Conservation (phyloP, 2,797 vertebrate species). For the Nyctibius grandis region DNA sequence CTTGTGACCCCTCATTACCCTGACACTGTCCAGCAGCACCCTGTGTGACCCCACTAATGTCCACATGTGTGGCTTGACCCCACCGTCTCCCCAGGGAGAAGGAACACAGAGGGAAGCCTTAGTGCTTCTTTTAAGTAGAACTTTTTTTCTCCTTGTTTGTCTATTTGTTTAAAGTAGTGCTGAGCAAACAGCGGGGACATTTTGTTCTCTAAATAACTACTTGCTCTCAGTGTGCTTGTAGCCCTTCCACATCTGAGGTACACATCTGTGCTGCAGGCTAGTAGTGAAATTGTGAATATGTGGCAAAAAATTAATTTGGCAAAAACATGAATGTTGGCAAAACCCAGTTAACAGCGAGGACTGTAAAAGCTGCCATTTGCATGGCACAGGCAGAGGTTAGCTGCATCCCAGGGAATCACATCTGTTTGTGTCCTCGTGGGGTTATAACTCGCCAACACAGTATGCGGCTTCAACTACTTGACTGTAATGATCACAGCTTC, state of each 20-base stretch:
- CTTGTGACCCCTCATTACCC: neutral
- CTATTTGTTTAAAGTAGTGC: slow-evolving; percentile 34
- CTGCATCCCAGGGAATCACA: neutral
- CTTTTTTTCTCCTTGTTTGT: slow-evolving; percentile 33
- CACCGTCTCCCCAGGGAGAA: neutral
- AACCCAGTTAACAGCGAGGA: neutral
- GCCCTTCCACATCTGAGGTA: neutral
- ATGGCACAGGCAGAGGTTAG: neutral
- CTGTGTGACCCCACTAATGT: neutral
- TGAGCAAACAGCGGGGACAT: slow-evolving; percentile 26
- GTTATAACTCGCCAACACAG: neutral
- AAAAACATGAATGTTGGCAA: neutral
- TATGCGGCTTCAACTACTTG: neutral
- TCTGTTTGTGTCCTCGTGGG: neutral
- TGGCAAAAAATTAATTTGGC: slow-evolving; percentile 28
- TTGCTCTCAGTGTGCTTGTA: neutral
- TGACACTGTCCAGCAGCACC: neutral
- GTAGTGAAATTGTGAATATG: neutral
- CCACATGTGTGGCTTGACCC: neutral
- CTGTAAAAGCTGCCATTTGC: slow-evolving; percentile 2
- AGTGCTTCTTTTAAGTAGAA: slow-evolving; percentile 4
- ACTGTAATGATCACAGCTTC: neutral
- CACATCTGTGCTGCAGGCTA: neutral
- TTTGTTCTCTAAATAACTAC: slow-evolving; percentile 29
- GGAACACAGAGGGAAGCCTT: neutral